Base-by-base conservation (phyloP, 2,113 vertebrate species). In the Corythoichthys haematopterus region DNA sequence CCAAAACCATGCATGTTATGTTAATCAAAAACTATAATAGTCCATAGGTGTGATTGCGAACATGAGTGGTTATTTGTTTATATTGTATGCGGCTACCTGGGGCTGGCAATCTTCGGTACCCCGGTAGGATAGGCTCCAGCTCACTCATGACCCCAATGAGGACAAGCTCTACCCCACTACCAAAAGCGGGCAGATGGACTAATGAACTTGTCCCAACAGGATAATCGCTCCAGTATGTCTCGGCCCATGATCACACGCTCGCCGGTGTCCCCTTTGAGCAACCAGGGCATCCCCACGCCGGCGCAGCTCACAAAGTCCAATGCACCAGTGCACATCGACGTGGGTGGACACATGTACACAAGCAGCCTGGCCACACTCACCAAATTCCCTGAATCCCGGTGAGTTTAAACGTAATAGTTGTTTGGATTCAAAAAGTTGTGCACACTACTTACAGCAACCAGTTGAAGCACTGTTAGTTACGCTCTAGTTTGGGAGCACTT, bases 231-330 rank as follows among this genome's bases (percentile, higher is more conserved):
- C 93, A 98, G 93, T 90, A 99, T 99, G 97, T 99, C 97, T 92
- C 95, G 97, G 90, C 96, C 97, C 87, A 93, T 98, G 93, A 95
- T 98, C 90, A 96, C 95, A 86, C 94, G 97, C 88, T 99, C 97
- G 79, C 97, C 97, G 76, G 97, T 95, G 83, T 99, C 97, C 83
- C 97, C 97, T 77, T 91, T 99, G 91, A 98, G 93, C 92, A 98
- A 94, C 88, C 97, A 98, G 94, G 97, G 97, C 90, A 99, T 99
- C 84, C 97, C 97, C 70, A 94, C 96, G 72, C 93, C 97, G 80
- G 97, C 97, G 74, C 97, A 99, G 80, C 96, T 99, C 93, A 99
- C 97, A 81, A 98, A 99, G 85, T 99, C 96, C 93, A 99, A 99
- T 70, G 97, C 96, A 9, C 97, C 97, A 2, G 97, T 99, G 89